phyloP scores from a whole-genome alignment of 2,113 vertebrate species.

The Hyperopisus bebe region DNA sequence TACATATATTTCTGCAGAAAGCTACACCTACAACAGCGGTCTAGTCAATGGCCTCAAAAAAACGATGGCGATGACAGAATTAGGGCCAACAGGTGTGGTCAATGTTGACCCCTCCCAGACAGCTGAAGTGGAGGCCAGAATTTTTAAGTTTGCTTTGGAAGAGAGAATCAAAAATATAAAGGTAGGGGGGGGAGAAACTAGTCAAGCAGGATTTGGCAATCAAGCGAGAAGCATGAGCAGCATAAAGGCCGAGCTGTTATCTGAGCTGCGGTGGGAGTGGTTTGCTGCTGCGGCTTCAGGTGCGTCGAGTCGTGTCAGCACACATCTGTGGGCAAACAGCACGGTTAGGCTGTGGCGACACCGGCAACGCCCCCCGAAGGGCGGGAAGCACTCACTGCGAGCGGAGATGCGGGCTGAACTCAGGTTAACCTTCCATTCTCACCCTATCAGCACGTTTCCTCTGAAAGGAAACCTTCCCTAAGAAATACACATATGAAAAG shows the following conservation, averaged over 20 bases:
- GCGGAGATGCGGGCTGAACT: not conserved
- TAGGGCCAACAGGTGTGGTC: not conserved
- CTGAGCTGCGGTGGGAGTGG: not conserved
- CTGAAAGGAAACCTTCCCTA: not conserved
- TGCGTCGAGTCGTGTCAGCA: not conserved
- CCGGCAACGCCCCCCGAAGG: not conserved
- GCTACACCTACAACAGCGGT: not conserved
- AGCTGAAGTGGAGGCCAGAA: not conserved
- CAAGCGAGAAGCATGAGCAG: not conserved
- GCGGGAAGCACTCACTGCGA: not conserved
- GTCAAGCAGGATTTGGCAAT: constrained; percentile 10
- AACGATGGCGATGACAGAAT: not conserved
- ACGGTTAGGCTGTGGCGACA: not conserved
- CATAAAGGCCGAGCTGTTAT: not conserved
- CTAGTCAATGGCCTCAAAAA: not conserved
- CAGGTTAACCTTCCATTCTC: not conserved
- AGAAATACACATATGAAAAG: not conserved
- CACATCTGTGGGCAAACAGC: not conserved
- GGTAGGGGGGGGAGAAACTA: not conserved
- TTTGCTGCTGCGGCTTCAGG: not conserved
- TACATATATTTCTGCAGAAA: not conserved
- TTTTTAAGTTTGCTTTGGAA: not conserved
- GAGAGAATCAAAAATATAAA: not conserved
- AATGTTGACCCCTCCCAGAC: not conserved
- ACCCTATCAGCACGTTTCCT: not conserved